Conservation (phyloP, 2,888 invertebrate species). For the Plemyria rubiginata region DNA sequence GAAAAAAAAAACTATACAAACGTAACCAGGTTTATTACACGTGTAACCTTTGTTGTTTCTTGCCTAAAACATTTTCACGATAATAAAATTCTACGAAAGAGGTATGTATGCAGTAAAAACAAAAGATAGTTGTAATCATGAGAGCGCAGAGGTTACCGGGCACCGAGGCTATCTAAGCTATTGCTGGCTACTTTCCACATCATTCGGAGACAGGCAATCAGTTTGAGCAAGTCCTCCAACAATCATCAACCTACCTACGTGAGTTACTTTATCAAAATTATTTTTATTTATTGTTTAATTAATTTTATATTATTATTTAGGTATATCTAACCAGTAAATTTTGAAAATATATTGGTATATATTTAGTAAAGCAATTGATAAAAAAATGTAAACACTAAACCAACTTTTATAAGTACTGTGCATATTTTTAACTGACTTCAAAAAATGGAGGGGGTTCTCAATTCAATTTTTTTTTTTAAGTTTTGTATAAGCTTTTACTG, state of each 20-base stretch:
- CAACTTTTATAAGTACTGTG: no score
- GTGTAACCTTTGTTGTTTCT: not conserved
- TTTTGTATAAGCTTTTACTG: no score
- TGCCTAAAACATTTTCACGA: conserved; percentile 17
- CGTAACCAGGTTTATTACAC: not conserved
- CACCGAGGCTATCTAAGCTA: conserved; percentile 68
- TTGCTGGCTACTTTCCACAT: conserved; percentile 49
- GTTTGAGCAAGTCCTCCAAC: conserved; percentile 48
- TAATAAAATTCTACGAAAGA: conserved; percentile 47
- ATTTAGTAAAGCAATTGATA: no score
- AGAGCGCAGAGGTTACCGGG: conserved; percentile 52
- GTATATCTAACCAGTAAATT: no score
- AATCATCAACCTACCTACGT: conserved; percentile 21
- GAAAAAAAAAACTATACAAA: no score
- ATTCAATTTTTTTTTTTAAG: no score
- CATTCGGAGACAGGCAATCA: conserved; percentile 54
- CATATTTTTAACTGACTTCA: no score
- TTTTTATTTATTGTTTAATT: not conserved
- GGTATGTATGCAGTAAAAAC: conserved; percentile 44
- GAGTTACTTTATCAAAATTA: not conserved
- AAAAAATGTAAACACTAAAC: no score
- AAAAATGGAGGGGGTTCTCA: no score
- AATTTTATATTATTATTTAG: no score
- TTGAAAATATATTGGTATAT: no score
- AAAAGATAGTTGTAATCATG: conserved; percentile 50